Conservation (phyloP, 1,140 invertebrate genomes). For the Ceratina australensis region DNA sequence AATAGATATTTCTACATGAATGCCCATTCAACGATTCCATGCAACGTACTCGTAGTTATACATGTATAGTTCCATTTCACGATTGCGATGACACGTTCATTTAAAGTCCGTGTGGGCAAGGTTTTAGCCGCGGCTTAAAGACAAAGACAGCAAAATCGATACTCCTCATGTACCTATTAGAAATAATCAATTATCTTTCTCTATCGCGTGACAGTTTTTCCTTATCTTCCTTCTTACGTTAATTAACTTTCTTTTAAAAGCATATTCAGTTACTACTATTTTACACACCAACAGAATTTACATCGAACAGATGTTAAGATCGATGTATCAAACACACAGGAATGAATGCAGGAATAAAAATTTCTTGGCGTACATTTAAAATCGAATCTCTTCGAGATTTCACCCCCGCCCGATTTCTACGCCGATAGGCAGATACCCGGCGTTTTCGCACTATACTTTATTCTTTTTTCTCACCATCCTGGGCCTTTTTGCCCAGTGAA, state of each 20-base stretch:
- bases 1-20: not conserved
- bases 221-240: too few species aligned
- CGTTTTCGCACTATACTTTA: not conserved
- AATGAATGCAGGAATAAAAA: too few species aligned
- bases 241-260: too few species aligned
- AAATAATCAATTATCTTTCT: not conserved
- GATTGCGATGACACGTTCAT: not conserved
- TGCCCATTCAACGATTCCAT: not conserved
- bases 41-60: not conserved
- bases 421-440: not conserved
- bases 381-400: too few species aligned
- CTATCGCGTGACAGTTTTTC: not conserved
- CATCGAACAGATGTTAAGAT: too few species aligned
- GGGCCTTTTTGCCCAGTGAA: not conserved
- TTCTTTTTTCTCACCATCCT: not conserved
- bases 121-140: not conserved
- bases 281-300: too few species aligned
- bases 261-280: too few species aligned
- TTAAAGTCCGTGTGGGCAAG: not conserved
- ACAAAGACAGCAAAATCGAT: constrained; percentile 7
- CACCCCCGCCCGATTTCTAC: not conserved
- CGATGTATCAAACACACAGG: not conserved
- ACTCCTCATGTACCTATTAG: not conserved
- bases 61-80: not conserved
- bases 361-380: too few species aligned